Conservation (phyloP, 1,140 invertebrate genomes). For the Oreohelix idahoensis region DNA sequence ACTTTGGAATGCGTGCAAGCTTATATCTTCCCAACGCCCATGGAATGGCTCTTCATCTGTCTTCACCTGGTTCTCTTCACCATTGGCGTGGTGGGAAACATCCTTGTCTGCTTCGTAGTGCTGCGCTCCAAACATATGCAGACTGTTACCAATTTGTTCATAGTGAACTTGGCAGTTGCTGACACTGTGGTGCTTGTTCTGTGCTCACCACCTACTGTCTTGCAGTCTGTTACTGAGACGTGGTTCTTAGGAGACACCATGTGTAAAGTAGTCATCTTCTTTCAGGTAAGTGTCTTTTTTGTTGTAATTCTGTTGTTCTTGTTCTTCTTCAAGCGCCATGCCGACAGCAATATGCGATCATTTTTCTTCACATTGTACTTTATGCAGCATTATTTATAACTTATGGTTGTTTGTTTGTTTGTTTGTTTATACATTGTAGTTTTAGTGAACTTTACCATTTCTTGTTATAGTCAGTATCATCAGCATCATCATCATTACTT, state of each 20-base stretch:
- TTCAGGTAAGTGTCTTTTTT: slow-evolving; percentile 81
- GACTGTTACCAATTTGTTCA: slow-evolving; percentile 93
- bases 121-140: slow-evolving; percentile 88
- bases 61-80: slow-evolving; percentile 82
- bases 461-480: no score
- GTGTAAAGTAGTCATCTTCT: slow-evolving; percentile 88
- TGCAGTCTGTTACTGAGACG: slow-evolving; percentile 91
- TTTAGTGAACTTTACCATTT: no score
- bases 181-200: slow-evolving; percentile 92
- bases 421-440: no score
- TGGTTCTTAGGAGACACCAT: slow-evolving; percentile 88
- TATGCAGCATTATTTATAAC: no score
- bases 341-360: no score
- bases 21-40: slow-evolving; percentile 55
- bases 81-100: slow-evolving; percentile 87
- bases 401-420: no score
- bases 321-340: no score
- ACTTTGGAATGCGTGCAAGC: slow-evolving; percentile 42
- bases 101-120: slow-evolving; percentile 89
- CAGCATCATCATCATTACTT: no score
- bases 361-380: no score
- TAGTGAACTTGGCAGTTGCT: slow-evolving; percentile 92
- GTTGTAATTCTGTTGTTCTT: neutral
- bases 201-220: slow-evolving; percentile 87
- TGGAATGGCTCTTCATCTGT: slow-evolving; percentile 80